A percentile compares a stretch with the other conserved stretches of the same genome.
Evolutionary conservation across 2,113 vertebrate species (phyloP).

Genomic region (Tupaia chinensis): DNA sequence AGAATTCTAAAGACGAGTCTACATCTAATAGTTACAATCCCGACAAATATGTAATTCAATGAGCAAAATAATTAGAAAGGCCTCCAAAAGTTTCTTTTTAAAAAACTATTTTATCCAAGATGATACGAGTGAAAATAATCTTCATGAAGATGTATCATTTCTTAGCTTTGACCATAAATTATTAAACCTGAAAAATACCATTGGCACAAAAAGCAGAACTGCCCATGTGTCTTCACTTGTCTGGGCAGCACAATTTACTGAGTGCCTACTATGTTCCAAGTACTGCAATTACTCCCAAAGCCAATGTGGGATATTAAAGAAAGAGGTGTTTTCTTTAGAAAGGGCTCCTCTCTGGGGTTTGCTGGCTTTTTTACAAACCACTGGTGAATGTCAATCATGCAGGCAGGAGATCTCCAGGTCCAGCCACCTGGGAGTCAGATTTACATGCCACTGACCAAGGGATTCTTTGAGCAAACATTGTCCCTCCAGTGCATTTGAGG

Average conservation of each 20-base stretch:
- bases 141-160: conserved; percentile 55
- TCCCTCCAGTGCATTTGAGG: not conserved
- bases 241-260: not conserved
- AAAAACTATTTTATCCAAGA: conserved; percentile 51
- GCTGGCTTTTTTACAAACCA: not conserved
- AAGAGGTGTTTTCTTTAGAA: not conserved
- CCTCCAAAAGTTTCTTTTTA: conserved; percentile 25
- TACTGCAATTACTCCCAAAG: not conserved
- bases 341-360: not conserved
- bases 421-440: not conserved
- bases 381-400: not conserved
- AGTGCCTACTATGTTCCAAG: not conserved
- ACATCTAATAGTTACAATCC: conserved; percentile 20
- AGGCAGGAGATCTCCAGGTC: not conserved
- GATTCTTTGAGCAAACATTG: not conserved
- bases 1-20: conserved; percentile 37
- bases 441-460: not conserved
- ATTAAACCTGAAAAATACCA: conserved; percentile 75
- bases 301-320: not conserved
- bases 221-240: conserved; percentile 64
- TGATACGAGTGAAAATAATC: conserved; percentile 27
- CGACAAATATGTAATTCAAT: not conserved
- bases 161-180: conserved; percentile 68
- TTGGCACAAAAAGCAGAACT: conserved; percentile 39
- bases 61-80: conserved; percentile 53